Evolutionary conservation across 2,797 vertebrate species (phyloP), one percentile per base, ranked within the genome.

Genomic region (Acridotheres tristis): DNA sequence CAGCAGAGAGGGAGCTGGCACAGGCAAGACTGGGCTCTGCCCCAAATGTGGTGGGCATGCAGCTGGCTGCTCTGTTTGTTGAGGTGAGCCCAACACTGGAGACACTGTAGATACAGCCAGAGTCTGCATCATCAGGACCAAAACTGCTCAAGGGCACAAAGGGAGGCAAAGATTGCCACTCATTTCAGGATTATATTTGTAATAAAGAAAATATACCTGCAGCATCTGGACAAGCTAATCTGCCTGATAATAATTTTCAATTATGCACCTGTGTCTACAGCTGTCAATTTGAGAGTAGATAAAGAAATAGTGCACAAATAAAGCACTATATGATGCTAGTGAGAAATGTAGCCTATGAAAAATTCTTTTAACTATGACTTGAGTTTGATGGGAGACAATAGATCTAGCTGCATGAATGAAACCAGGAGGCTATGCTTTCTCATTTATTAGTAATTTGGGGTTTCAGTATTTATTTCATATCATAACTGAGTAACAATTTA

Each of bases 1-100:
- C 21, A 54, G 40, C 26, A 45, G 50, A 43, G 59, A 65, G 21
- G 32, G 8, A 65, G 13, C 6, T 30, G 40, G 58, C 40, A 54
- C 16, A 36, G 21, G 16, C 40, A 65, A 32, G 26, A 10, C 42
- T 16, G 40, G 47, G 9, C 32, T 47, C n/a, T 26, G 11, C 10
- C n/a, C n/a, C 17, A 11, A 26, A 10, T 1, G 8, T 36, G 16
- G 27, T 1, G 2, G 13, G 4, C 21, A 47, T 32, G 27, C 21
- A 13, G 5, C 10, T 26, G 50, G 21, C 27, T 38, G 40, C 40
- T 45, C 16, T 25, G 6, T 5, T 45, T 30, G 32, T 36, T 36
- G 11, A 36, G 20, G 10, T 38, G 10, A 45, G 40, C 21, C 13
- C 10, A 32, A 4, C n/a, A 15, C 38, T 9, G 16, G 38, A n/a